Base-by-base conservation (phyloP, 2,888 invertebrate genomes). In the Apamea monoglypha region DNA sequence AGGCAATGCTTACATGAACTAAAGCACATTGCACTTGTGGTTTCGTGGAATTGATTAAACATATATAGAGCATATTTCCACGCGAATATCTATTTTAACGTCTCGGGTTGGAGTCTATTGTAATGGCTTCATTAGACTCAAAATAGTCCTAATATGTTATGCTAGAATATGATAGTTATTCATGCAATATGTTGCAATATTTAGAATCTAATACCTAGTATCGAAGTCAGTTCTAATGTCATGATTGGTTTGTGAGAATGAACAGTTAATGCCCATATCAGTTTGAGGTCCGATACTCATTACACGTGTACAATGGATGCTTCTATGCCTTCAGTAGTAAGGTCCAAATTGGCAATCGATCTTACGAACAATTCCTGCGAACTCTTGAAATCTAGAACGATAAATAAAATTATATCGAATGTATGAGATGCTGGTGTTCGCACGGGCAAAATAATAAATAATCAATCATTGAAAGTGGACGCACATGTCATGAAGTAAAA, bases 111-210 rank as follows among this genome's bases (percentile, higher is more conserved):
- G 18, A 83, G 75, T 72, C 44, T 74, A 80, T 66, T 83, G 29
- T 76, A 74, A 56, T 77, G 14, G 59, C 70, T 79, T 86, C 75
- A 79, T 86, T 79, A 82, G 59, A 25, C 25, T 73, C 32, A 36
- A 32, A 78, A 64, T 71, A 59, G 44, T 50, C 6, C 18, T 44
- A 64, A 77, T 72, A 69, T 32, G 16, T 72, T 80, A 32, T 40
- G 70, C 25, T 61, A 10, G 47, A 75, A 76, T 76, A 76, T 78
- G 56, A 69, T 59, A 70, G 72, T 74, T 86, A 67, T 70, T 59
- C 59, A 29, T 61, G 74, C 21, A 72, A 72, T 5, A 69, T 82
- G 50, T 73, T 71, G 69, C 32, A 63, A 70, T 81, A 67, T 74
- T 78, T 53, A 53, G 50, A 29, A 63, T 69, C n/a, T 21, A 18